A percentile compares a stretch with the other conserved stretches of the same genome.
These are phyloP conservation scores for Chouioia cunea DNA, from an alignment of 2,888 invertebrate genomes.

Conservation along the genomic window DNA sequence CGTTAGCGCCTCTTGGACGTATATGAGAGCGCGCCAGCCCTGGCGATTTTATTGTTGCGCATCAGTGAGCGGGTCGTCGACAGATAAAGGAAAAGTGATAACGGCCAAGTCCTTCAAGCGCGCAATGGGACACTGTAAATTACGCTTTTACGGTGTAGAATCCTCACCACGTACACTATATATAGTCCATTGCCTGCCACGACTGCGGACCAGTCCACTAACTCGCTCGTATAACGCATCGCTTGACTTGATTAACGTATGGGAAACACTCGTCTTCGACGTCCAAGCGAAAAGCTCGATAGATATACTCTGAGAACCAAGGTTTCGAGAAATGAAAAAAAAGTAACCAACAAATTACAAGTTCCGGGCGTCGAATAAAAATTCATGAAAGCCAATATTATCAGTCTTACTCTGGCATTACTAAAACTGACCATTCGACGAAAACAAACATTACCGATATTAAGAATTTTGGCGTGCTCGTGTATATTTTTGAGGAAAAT, in stretches of 20 bases:
- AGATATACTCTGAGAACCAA: too few species aligned
- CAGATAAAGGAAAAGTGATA: conserved; percentile 42
- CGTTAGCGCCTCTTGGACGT: conserved; percentile 48
- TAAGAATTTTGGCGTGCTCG: conserved; percentile 24
- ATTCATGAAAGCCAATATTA: conserved; percentile 5
- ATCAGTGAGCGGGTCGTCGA: conserved; percentile 26
- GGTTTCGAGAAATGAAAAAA: too few species aligned
- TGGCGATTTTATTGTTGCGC: conserved; percentile 42
- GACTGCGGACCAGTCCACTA: too few species aligned
- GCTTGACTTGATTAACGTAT: too few species aligned
- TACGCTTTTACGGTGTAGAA: conserved; percentile 24
- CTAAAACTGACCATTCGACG: conserved; percentile 28
- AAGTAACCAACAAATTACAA: neutral
- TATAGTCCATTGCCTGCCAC: conserved; percentile 20
- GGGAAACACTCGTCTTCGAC: too few species aligned
- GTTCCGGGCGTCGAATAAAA: conserved; percentile 2
- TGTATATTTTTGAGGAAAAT: conserved; percentile 11
- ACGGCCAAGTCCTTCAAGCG: conserved; percentile 2
- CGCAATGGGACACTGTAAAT: conserved; percentile 37
- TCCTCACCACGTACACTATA: neutral
- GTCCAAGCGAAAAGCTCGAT: too few species aligned
- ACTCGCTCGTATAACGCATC: conserved; percentile 11
- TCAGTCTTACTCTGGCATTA: conserved; percentile 32
- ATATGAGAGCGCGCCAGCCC: conserved; percentile 22
- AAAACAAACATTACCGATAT: conserved; percentile 40